Conservation (phyloP, 2,888 invertebrate genomes). For the Drosophila maculinotata region DNA sequence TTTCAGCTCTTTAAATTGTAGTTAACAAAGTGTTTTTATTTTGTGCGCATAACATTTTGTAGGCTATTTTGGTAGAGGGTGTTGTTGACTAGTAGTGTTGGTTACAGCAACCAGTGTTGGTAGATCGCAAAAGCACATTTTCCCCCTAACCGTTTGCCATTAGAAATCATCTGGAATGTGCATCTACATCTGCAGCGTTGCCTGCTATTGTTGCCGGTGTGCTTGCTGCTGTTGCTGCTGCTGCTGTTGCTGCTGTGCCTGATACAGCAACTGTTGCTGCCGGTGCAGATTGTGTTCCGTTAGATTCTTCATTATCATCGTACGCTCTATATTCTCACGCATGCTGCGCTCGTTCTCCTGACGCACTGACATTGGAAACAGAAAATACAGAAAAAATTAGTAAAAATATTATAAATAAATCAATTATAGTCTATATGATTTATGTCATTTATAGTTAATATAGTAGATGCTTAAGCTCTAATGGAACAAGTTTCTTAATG, state of each 20-base stretch:
- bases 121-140: not conserved
- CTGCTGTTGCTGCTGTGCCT: constrained; percentile 54
- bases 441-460: constrained; percentile 2
- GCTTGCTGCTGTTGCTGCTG: constrained; percentile 24
- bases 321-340: constrained; percentile 89
- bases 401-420: not conserved
- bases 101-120: no score
- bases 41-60: constrained; percentile 78
- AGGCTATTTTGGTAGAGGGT: constrained; percentile 8
- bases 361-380: constrained; percentile 88
- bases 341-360: constrained; percentile 95
- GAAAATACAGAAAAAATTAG: constrained; percentile 45
- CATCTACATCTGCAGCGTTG: constrained; percentile 36
- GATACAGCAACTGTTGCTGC: constrained; percentile 61
- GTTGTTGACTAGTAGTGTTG: constrained; percentile 15
- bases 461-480: constrained; percentile 30
- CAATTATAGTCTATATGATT: not conserved
- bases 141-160: constrained; percentile 3
- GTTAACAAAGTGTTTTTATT: constrained; percentile 64
- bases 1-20: constrained; percentile 45
- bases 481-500: constrained; percentile 66
- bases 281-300: constrained; percentile 78
- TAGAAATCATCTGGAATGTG: constrained; percentile 34
- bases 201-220: constrained; percentile 20
- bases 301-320: constrained; percentile 83